phyloP scores from a whole-genome alignment of 92 coral and sea anemone species.

The Siderastrea radians region DNA sequence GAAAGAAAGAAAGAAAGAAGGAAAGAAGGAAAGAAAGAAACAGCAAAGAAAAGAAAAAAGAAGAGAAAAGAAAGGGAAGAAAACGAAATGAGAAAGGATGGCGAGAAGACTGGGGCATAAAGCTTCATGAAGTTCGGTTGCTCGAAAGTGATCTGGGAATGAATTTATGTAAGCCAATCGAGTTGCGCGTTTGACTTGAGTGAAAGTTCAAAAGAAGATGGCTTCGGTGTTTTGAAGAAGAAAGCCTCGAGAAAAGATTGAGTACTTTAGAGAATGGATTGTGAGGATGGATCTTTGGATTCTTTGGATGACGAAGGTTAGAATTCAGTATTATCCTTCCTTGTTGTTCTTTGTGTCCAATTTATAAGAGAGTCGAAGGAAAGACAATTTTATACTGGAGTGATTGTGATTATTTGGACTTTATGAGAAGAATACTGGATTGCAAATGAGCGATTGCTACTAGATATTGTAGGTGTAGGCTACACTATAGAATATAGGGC shows the following conservation, averaged over 20 bases:
- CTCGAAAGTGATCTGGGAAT: slow-evolving; percentile 13
- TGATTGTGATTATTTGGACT: too few species aligned
- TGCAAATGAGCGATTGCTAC: too few species aligned
- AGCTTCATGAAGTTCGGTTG: too few species aligned
- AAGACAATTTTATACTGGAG: too few species aligned
- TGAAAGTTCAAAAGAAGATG: slow-evolving; percentile 28
- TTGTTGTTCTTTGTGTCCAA: not conserved
- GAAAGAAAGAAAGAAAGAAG: too few species aligned
- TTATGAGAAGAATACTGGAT: too few species aligned
- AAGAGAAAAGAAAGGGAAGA: too few species aligned
- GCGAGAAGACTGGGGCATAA: not conserved
- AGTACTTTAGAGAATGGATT: slow-evolving; percentile 8
- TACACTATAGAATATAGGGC: too few species aligned
- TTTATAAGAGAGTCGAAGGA: not conserved
- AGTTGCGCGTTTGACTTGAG: not conserved
- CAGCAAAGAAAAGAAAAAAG: too few species aligned
- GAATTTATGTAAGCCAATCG: slow-evolving; percentile 16
- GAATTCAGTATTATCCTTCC: not conserved
- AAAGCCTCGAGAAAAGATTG: not conserved
- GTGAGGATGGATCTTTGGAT: slow-evolving; percentile 6
- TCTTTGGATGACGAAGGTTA: slow-evolving; percentile 38
- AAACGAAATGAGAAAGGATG: not conserved
- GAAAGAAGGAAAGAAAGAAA: not conserved
- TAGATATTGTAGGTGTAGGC: too few species aligned
- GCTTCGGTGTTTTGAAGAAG: slow-evolving; percentile 8